Evolutionary conservation across 2,113 vertebrate genomes (phyloP), one percentile per base, ranked within the genome.

Genomic region (Candoia aspera): DNA sequence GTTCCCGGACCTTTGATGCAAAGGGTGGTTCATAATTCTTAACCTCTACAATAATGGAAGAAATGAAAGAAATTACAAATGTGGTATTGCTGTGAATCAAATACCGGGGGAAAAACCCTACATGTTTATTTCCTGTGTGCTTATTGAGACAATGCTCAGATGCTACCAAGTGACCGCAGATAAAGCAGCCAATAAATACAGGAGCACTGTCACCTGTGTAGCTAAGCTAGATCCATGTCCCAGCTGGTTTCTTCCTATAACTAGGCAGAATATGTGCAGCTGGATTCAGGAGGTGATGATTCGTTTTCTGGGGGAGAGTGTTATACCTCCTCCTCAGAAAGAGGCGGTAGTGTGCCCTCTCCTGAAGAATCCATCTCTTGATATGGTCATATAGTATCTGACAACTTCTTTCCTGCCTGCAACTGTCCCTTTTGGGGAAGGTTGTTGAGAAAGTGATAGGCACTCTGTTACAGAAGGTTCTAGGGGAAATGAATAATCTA

Each of bases 11-110:
- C 94, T 98, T 98, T 0, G 98, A 98, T 86, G 98, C 98, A 93
- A 99, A 99, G 6, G 98, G 98, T 6, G 98, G 98, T 95, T 98
- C 97, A 0, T 99, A 99, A 94, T 95, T 97, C 96, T 97, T 98
- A 88, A 99, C 98, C 93, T 98, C 98, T 99, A 95, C 15, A 95
- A 93, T 79, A 79, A 21, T 42, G 33, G 33, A 21, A 79, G 73
- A 42, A 79, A 58, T 58, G 57, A 19, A 58, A 58, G 57, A 58
- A 6, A 42, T 79, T 17, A 42, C 73, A 79, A 57, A 93, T 95
- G 37, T 2, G 62, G 6, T 49, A 53, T 91, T 60, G 73, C 24
- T 55, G n/a, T 33, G 26, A 5, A 54, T 85, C 58, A 89, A 2
- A 58, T 46, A n/a, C 13, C 33, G 4, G 33, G 73, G 33, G 8